phyloP scores from a whole-genome alignment of 2,797 vertebrate species.

The Microchirus variegatus region DNA sequence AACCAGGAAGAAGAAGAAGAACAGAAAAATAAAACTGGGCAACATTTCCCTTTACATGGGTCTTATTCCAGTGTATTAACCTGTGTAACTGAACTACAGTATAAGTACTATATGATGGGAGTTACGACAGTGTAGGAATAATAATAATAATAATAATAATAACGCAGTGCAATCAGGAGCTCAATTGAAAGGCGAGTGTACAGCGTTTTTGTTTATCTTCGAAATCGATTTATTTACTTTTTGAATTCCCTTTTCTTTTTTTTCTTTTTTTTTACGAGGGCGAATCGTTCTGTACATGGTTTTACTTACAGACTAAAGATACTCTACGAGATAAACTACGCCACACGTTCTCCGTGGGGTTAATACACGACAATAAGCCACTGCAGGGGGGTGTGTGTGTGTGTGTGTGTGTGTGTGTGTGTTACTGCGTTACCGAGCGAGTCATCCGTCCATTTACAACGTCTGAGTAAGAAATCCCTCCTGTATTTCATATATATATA shows the following conservation, averaged over 20 bases:
- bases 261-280: no score
- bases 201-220: slow-evolving; percentile 48
- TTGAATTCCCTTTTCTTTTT: no score
- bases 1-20: slow-evolving; percentile 47
- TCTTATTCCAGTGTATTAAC: slow-evolving; percentile 78
- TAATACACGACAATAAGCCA: slow-evolving; percentile 78
- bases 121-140: slow-evolving; percentile 58
- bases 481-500: neutral
- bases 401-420: no score
- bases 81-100: slow-evolving; percentile 51
- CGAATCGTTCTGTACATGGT: slow-evolving; percentile 41
- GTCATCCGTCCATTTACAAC: slow-evolving; percentile 70
- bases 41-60: slow-evolving; percentile 57
- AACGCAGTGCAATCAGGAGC: slow-evolving; percentile 63
- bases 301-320: slow-evolving; percentile 48
- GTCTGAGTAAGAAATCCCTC: slow-evolving; percentile 70
- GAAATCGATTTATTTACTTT: slow-evolving; percentile 39
- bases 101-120: slow-evolving; percentile 46
- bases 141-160: slow-evolving; percentile 15
- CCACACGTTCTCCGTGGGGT: slow-evolving; percentile 56
- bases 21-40: slow-evolving; percentile 30
- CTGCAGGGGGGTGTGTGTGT: no score
- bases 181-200: slow-evolving; percentile 40
- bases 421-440: slow-evolving; percentile 57
- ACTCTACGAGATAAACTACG: slow-evolving; percentile 39